Evolutionary conservation across 2,797 vertebrate species (phyloP).

Genomic region (Halcyon chelicuti): DNA sequence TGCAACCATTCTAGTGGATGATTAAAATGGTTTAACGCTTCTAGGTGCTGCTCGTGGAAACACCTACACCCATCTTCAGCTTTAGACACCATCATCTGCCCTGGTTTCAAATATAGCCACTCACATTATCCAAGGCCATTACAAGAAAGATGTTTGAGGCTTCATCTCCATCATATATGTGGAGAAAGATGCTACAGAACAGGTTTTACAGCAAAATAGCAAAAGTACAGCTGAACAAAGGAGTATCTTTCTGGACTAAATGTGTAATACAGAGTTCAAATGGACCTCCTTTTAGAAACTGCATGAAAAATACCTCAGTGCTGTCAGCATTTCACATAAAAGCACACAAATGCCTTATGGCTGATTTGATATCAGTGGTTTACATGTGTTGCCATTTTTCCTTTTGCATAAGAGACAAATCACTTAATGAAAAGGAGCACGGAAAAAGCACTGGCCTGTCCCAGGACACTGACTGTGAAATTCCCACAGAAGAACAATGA

Average conservation of each 20-base stretch:
- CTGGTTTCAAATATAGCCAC: accelerated
- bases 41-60: not conserved
- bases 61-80: not conserved
- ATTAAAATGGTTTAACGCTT: not conserved
- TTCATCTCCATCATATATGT: not conserved
- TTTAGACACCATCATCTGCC: not conserved
- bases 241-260: not conserved
- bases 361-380: not conserved
- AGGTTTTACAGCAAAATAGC: not conserved
- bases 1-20: not conserved
- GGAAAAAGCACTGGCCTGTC: not conserved
- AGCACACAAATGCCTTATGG: not conserved
- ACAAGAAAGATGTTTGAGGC: not conserved
- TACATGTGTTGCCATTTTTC: not conserved
- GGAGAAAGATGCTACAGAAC: not conserved
- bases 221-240: not conserved
- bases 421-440: not conserved
- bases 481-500: not conserved
- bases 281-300: not conserved
- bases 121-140: not conserved
- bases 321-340: not conserved
- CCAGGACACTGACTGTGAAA: not conserved
- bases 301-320: not conserved
- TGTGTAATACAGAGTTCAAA: accelerated
- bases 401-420: not conserved